Evolutionary conservation across 2,888 invertebrate genomes (phyloP).

Genomic region (Malthinus flaveolus): DNA sequence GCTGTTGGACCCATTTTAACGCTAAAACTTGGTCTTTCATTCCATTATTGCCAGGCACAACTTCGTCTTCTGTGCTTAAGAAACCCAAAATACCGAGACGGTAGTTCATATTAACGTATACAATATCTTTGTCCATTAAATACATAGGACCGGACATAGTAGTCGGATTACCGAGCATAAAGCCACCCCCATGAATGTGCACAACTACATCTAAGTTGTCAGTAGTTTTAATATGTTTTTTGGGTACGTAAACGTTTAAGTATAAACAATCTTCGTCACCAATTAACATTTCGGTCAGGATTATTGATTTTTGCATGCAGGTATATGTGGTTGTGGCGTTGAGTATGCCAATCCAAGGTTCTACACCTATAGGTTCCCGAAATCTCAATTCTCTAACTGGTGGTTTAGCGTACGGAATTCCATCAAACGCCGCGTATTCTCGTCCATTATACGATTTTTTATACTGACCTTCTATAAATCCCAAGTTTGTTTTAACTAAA

Average conservation of each 20-base stretch:
- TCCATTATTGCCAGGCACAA: constrained; percentile 72
- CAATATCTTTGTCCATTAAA: constrained; percentile 66
- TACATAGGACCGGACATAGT: constrained; percentile 58
- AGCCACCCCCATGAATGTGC: neutral
- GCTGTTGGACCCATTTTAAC: constrained; percentile 61
- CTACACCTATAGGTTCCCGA: neutral
- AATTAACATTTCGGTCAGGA: constrained; percentile 1
- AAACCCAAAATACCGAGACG: constrained; percentile 70
- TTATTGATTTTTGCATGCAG: neutral
- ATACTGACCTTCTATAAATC: constrained; percentile 33
- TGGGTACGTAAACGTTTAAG: neutral
- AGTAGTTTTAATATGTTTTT: neutral
- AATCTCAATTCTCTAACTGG: constrained; percentile 39
- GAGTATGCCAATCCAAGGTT: neutral
- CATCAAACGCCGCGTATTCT: constrained; percentile 39
- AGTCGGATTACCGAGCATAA: constrained; percentile 65
- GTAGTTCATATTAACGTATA: constrained; percentile 71
- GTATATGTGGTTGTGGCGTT: neutral
- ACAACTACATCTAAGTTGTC: neutral
- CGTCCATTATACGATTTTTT: constrained; percentile 36
- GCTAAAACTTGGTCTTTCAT: constrained; percentile 72
- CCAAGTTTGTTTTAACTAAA: constrained; percentile 18
- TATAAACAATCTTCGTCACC: neutral
- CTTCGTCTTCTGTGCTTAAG: constrained; percentile 71
- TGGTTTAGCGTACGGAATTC: constrained; percentile 41